These are phyloP conservation scores for Corapipo altera DNA, from an alignment of 2,113 vertebrate genomes.

Conservation along the genomic window DNA sequence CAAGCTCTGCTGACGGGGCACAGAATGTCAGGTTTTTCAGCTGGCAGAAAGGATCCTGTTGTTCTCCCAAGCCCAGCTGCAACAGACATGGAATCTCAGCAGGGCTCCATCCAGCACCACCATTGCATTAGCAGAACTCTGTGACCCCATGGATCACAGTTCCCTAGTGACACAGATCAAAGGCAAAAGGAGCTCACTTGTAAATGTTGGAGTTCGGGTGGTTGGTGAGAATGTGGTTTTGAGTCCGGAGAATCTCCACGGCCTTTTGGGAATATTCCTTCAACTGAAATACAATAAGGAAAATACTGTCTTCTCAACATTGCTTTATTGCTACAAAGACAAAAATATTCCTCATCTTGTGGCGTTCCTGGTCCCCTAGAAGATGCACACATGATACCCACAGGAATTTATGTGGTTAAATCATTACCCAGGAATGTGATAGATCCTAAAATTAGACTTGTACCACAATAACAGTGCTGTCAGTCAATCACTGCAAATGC, in stretches of 20 bases:
- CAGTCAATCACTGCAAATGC: background rate
- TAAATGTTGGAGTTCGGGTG: constrained; percentile 99
- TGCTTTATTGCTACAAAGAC: background rate
- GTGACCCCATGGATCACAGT: background rate
- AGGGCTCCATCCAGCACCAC: background rate
- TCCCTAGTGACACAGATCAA: background rate
- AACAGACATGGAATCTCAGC: background rate
- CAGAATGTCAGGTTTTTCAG: rapidly evolving
- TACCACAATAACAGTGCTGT: background rate
- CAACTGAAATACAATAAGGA: constrained; percentile 72
- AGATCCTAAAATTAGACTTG: background rate
- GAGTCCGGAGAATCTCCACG: constrained; percentile 93
- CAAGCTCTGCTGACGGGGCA: background rate
- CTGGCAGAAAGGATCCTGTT: background rate
- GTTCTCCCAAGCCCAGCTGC: background rate
- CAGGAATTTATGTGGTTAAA: background rate
- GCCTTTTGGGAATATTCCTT: constrained; percentile 98
- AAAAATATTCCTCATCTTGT: background rate
- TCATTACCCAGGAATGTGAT: background rate
- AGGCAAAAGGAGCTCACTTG: constrained; percentile 81
- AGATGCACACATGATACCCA: background rate
- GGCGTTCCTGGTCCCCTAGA: background rate
- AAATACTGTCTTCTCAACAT: background rate
- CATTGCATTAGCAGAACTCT: background rate
- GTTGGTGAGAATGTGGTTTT: constrained; percentile 98